These are phyloP conservation scores for Acanthosepion pharaonis DNA, from an alignment of 2,888 invertebrate genomes.

Conservation along the genomic window DNA sequence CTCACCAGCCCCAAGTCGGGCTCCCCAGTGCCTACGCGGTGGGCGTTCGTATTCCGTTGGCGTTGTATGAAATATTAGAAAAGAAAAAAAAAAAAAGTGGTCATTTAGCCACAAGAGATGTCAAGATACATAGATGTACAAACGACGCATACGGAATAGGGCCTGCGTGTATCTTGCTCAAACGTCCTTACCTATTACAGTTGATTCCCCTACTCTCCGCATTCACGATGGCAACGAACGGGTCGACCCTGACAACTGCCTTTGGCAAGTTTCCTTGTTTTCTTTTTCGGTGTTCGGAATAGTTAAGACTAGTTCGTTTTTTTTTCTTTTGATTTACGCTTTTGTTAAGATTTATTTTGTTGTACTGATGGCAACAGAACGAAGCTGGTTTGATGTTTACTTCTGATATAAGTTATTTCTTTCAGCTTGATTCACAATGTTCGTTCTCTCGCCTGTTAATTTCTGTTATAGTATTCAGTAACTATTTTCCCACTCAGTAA, in stretches of 20 bases:
- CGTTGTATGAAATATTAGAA: slow-evolving; percentile 5
- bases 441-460: too few relatives aligned
- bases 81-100: neutral
- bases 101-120: neutral
- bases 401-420: too few relatives aligned
- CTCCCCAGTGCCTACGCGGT: neutral
- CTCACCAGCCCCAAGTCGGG: neutral
- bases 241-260: slow-evolving; percentile 4
- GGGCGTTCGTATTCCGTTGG: neutral
- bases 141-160: neutral
- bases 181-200: neutral
- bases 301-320: neutral
- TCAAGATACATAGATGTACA: slow-evolving; percentile 33
- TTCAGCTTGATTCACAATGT: too few relatives aligned
- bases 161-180: neutral
- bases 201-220: neutral
- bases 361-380: too few relatives aligned
- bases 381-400: too few relatives aligned
- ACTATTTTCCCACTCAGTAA: too few relatives aligned
- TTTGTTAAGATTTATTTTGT: too few relatives aligned
- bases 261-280: neutral
- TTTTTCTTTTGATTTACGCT: too few relatives aligned
- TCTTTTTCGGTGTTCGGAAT: neutral
- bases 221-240: neutral
- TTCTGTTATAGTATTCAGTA: too few relatives aligned